Percentiles rank a stretch among this genome's conserved stretches.
These are phyloP conservation scores for Kryptopterus vitreolus DNA, from an alignment of 2,797 vertebrate species.

Conservation along the genomic window DNA sequence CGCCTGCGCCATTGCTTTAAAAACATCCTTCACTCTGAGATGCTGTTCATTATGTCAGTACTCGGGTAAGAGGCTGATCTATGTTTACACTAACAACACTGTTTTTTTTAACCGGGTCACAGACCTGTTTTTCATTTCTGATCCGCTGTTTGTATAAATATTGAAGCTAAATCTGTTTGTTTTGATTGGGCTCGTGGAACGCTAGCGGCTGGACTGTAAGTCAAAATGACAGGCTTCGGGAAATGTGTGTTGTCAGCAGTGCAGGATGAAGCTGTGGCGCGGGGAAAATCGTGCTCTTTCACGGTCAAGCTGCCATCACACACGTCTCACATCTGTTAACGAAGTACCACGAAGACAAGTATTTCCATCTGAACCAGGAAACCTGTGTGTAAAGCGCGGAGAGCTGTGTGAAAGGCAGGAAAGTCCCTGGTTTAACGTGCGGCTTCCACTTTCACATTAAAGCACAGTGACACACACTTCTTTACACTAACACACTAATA, in stretches of 20 bases:
- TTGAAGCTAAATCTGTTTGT: background rate
- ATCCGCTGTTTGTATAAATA: background rate
- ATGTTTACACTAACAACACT: background rate
- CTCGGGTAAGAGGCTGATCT: background rate
- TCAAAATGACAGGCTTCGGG: background rate
- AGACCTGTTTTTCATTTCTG: background rate
- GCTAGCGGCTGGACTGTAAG: background rate
- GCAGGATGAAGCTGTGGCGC: background rate
- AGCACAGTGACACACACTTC: background rate
- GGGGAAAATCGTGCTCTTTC: background rate
- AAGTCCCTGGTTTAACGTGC: background rate
- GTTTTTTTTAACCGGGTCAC: background rate
- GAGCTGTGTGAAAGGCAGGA: background rate
- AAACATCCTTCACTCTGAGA: conserved; percentile 12
- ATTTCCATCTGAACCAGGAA: background rate
- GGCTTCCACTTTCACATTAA: conserved; percentile 29
- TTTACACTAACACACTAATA: no score
- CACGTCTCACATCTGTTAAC: background rate
- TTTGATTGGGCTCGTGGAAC: background rate
- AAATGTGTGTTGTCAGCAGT: background rate
- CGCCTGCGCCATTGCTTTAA: conserved; percentile 46
- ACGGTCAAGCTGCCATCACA: no score
- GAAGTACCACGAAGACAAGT: background rate
- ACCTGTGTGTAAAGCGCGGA: background rate
- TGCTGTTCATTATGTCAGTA: background rate